Evolutionary conservation across 2,797 vertebrate genomes (phyloP), one percentile per base, ranked within the genome.

Genomic region (Sebastes itinus): DNA sequence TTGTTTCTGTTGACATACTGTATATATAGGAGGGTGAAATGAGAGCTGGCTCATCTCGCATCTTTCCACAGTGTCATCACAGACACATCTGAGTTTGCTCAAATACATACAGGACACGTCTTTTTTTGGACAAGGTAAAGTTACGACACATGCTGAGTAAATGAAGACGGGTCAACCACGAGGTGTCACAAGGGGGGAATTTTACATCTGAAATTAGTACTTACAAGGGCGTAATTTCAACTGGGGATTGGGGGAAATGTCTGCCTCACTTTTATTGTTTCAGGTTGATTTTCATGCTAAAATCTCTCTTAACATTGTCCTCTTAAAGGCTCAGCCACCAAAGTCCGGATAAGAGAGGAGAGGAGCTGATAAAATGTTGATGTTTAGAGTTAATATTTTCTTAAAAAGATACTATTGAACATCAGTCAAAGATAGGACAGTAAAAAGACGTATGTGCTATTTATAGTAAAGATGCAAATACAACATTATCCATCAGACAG

Each of bases 61-160:
- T 82, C 77, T 83, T 87, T 91, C 52, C 77, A 82, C 83, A 60
- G 75, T 78, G 87, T 90, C 88, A 87, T 81, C 77, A 77, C 70
- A 75, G 77, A 71, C 74, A 62, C 46, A 69, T 58, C 71, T 82
- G 78, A 73, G 84, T 87, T 82, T 54, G 85, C 78, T 75, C 55
- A 66, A 83, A 81, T 63, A 67, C 71, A 72, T 56, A 80, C 30
- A 79, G 78, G 71, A 38, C 72, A 54, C 0, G 4, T 63, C 20
- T 67, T 70, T 69, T 81, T 78, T 62, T 63, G 12, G 35, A 69
- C 20, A 13, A n/a, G 61, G 28, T 68, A 58, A 27, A 42, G 60
- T 35, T 65, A 59, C 3, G 4, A 67, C 66, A 55, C 27, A 35
- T 11, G 28, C 12, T 30, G 30, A 10, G 23, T 58, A 23, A 33